A percentile compares a stretch with the other conserved stretches of the same genome.
Conservation (phyloP, 2,797 vertebrate species). For the Enteromius argenteus region DNA sequence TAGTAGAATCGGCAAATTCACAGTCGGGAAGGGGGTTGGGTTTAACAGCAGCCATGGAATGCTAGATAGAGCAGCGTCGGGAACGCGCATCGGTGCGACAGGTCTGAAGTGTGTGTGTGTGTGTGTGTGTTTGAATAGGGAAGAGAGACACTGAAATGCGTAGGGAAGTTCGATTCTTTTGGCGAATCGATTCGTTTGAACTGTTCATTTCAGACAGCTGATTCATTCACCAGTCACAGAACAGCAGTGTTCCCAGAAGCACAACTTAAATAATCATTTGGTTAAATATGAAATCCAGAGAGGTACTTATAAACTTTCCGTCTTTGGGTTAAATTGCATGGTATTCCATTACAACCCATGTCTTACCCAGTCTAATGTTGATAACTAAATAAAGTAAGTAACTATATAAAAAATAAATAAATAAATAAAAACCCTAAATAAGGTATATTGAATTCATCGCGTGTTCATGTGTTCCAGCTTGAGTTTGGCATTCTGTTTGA, state of each 20-base stretch:
- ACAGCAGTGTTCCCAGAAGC: background rate
- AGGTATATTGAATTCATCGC: background rate
- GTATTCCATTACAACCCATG: background rate
- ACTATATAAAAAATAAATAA: background rate
- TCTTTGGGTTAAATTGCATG: background rate
- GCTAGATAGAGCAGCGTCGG: conserved; percentile 65
- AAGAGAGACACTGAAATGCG: conserved; percentile 67
- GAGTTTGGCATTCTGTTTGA: background rate
- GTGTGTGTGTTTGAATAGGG: conserved; percentile 63
- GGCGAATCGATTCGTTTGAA: conserved; percentile 18
- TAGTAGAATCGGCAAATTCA: conserved; percentile 5
- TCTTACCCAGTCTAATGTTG: background rate
- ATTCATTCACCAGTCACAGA: background rate
- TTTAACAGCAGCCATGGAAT: conserved; percentile 77
- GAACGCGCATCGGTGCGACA: conserved; percentile 74
- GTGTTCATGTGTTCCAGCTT: background rate
- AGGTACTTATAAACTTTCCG: background rate
- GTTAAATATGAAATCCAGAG: background rate
- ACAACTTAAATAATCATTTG: no score
- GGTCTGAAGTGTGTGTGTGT: conserved; percentile 60
- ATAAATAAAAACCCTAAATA: background rate
- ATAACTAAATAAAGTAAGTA: background rate
- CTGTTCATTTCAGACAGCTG: background rate
- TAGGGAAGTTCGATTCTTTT: conserved; percentile 42
- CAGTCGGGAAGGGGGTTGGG: conserved; percentile 61